These are phyloP conservation scores for Thysanoteuthis rhombus DNA, from an alignment of 2,888 invertebrate genomes.

Conservation along the genomic window DNA sequence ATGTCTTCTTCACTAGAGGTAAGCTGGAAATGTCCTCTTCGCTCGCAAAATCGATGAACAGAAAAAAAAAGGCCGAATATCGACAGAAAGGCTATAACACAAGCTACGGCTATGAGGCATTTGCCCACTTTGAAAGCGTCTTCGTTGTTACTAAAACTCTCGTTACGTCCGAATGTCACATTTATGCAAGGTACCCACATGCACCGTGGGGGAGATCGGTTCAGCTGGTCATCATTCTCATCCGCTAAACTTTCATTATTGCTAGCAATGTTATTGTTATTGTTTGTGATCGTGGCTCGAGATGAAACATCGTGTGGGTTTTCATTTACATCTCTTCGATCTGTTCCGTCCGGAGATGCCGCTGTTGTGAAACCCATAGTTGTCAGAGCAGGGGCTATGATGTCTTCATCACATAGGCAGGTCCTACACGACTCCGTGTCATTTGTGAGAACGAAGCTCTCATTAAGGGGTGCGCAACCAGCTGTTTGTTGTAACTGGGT, in stretches of 20 bases:
- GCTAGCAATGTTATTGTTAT: not conserved
- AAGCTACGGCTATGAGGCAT: not conserved
- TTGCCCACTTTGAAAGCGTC: not conserved
- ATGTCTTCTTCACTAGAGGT: not conserved
- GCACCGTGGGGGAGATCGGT: not conserved
- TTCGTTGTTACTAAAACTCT: not conserved
- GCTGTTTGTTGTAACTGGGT: not conserved
- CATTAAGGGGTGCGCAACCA: not conserved
- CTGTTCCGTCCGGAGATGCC: not conserved
- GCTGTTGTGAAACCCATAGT: not conserved
- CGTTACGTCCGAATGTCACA: not conserved
- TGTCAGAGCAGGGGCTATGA: not conserved
- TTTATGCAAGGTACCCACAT: slow-evolving; percentile 15
- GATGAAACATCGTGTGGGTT: not conserved
- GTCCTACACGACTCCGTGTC: not conserved
- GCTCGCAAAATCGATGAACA: slow-evolving; percentile 22
- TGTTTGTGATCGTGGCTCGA: not conserved
- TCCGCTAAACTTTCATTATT: not conserved
- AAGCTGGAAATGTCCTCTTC: slow-evolving; percentile 14
- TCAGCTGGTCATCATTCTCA: not conserved
- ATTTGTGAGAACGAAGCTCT: not conserved
- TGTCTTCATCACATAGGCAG: not conserved
- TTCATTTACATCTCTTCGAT: not conserved
- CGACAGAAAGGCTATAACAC: not conserved
- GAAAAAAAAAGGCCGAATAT: not conserved